These are phyloP conservation scores for Nomada ruficornis DNA, from an alignment of 2,888 invertebrate species.

Conservation along the genomic window DNA sequence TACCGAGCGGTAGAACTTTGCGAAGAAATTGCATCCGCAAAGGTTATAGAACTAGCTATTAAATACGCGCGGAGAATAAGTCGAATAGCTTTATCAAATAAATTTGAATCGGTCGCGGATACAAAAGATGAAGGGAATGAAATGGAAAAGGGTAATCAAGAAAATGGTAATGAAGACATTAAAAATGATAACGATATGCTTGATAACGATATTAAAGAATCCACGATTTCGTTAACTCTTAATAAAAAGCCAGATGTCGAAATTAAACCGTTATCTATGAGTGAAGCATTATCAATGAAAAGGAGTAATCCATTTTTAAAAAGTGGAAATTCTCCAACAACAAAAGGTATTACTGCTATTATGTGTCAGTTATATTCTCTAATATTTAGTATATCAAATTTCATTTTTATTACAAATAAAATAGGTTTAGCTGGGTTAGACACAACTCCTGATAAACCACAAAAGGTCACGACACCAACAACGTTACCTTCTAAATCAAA, in stretches of 20 bases:
- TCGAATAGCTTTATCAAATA: conserved; percentile 91
- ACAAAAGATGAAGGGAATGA: conserved; percentile 76
- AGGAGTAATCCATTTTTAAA: conserved; percentile 85
- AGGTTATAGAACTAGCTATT: conserved; percentile 92
- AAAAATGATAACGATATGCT: conserved; percentile 65
- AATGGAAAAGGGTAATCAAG: conserved; percentile 74
- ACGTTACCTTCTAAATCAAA: conserved; percentile 66
- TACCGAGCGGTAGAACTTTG: conserved; percentile 94
- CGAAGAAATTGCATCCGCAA: conserved; percentile 91
- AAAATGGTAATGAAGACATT: conserved; percentile 69
- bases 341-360: conserved; percentile 51
- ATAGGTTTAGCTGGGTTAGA: conserved; percentile 74
- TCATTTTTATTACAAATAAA: conserved; percentile 3
- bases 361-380: background rate
- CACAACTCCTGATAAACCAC: conserved; percentile 75
- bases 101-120: conserved; percentile 85
- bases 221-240: conserved; percentile 66
- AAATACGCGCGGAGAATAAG: conserved; percentile 94
- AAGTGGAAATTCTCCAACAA: conserved; percentile 77
- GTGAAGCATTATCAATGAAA: conserved; percentile 64
- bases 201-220: conserved; percentile 62
- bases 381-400: conserved; percentile 8
- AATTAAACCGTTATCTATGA: conserved; percentile 78
- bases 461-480: conserved; percentile 58
- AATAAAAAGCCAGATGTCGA: conserved; percentile 74